Evolutionary conservation across 2,113 vertebrate species (phyloP), one percentile per base, ranked within the genome.

Genomic region (Sinocyclocheilus grahami): DNA sequence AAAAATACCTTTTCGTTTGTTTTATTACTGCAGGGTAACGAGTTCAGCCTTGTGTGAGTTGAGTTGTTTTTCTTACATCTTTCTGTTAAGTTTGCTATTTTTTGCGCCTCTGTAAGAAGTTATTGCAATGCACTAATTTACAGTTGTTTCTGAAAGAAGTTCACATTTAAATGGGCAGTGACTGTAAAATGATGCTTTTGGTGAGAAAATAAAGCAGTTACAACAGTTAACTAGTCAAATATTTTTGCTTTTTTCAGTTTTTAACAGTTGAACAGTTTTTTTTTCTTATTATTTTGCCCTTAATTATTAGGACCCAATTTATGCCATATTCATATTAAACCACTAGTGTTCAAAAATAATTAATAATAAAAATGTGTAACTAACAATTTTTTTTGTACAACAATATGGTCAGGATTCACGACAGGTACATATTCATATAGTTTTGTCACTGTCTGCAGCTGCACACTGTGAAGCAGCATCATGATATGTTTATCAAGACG

Each of bases 171-270:
- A 60, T 42, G 51, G 78, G 51, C 60, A 76, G 39, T 39, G 39
- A 18, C 33, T 87, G 76, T 75, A 82, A 62, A 85, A 42, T 27
- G 12, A 51, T 5, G 27, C 53, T 81, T 53, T 72, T 71, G 82
- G 48, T 69, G 65, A 55, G 82, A 71, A 33, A 89, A 89, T 89
- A 89, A 89, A 89, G 33, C 48, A 27, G 62, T 55, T 87, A 39
- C 69, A 78, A 72, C 83, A 72, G 62, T 82, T 69, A 3, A 10
- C 58, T 76, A 8, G 4, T 22, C 67, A 24, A 13, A 65, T 1
- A 0, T 42, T 14, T 24, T 39, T 46, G 0, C 2, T 42, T 46
- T 72, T 46, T 46, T 2, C 55, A 58, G 55, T 74, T 3, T 74
- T 74, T 24, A 65, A 65, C 20, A 27, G 22, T 6, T n/a, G 0